A percentile compares a stretch with the other conserved stretches of the same genome.
Conservation (phyloP, 2,113 vertebrate genomes). For the Oreocharis arfaki region DNA sequence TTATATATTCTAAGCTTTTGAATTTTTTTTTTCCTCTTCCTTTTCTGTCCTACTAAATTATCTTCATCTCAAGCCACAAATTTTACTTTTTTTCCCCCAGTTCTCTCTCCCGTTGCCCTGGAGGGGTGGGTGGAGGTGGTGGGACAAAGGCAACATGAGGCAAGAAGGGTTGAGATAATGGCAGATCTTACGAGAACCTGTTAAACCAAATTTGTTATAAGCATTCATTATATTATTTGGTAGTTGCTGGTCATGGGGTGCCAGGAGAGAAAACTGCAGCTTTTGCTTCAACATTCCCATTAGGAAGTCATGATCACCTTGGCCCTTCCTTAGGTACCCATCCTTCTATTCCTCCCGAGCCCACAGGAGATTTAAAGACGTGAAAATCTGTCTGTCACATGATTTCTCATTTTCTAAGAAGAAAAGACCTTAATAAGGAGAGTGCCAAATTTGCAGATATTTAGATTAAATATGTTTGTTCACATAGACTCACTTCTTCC, state of each 20-base stretch:
- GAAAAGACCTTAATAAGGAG: background rate
- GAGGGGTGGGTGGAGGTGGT: accelerated
- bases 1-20: background rate
- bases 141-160: background rate
- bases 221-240: background rate
- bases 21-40: background rate
- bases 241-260: accelerated
- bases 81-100: background rate
- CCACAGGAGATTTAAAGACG: background rate
- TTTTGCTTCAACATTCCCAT: background rate
- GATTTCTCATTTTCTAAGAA: background rate
- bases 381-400: background rate
- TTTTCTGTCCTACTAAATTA: background rate
- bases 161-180: background rate
- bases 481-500: background rate
- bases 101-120: background rate
- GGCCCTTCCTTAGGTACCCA: background rate
- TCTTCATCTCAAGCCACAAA: background rate
- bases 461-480: background rate
- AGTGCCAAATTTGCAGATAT: background rate
- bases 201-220: background rate
- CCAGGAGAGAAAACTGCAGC: background rate
- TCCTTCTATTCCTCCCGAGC: background rate
- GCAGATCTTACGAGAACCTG: background rate
- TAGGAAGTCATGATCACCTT: background rate